Percentiles rank a stretch among this genome's conserved stretches.
Conservation (phyloP, 2,797 vertebrate species). For the Chiropotes sagulatus region DNA sequence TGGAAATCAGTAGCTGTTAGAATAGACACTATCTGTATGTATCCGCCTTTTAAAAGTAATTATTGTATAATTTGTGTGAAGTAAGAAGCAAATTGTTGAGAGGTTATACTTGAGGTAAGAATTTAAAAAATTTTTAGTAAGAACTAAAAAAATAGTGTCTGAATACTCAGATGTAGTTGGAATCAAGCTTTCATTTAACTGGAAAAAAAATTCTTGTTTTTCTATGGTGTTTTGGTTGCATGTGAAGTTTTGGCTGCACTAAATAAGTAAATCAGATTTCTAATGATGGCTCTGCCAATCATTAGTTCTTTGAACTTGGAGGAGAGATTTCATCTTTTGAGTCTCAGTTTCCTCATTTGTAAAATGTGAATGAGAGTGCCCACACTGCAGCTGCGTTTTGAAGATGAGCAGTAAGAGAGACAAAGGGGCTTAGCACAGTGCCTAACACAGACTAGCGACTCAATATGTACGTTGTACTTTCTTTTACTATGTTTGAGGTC, state of each 20-base stretch:
- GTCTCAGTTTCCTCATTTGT: not conserved
- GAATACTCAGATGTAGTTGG: not conserved
- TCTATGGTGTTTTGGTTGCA: not conserved
- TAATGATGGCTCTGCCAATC: not conserved
- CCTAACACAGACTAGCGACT: not conserved
- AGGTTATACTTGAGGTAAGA: not conserved
- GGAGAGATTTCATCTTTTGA: not conserved
- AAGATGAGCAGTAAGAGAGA: not conserved
- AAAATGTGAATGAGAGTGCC: not conserved
- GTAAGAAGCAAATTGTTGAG: not conserved
- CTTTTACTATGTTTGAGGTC: not conserved
- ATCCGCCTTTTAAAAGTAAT: not conserved
- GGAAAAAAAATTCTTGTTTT: not conserved
- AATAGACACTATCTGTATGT: not conserved
- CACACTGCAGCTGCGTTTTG: not conserved
- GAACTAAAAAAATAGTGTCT: not conserved
- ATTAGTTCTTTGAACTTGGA: not conserved
- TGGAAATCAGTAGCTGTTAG: not conserved
- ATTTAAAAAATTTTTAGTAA: not conserved
- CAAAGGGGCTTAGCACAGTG: not conserved
- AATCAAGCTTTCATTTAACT: slow-evolving; percentile 11
- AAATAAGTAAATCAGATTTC: not conserved
- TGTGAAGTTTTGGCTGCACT: not conserved
- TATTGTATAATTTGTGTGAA: not conserved
- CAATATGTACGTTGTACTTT: not conserved